A percentile compares a stretch with the other conserved stretches of the same genome.
These are phyloP conservation scores for Nibea albiflora DNA, from an alignment of 2,113 vertebrate species.

Conservation along the genomic window DNA sequence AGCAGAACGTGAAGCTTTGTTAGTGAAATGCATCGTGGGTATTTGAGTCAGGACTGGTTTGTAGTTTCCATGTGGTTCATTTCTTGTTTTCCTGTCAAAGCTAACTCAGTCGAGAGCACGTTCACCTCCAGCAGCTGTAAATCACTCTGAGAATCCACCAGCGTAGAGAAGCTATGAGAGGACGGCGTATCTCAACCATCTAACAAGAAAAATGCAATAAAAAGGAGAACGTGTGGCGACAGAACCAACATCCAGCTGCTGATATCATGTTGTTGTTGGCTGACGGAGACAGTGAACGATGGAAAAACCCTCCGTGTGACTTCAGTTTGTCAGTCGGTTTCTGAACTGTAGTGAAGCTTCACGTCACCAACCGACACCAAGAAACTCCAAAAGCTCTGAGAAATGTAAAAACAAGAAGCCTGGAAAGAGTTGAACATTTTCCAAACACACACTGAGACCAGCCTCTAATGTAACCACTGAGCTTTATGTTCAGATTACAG, in stretches of 20 bases:
- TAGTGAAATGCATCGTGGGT: background rate
- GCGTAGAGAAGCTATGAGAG: background rate
- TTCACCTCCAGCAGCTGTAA: constrained; percentile 33
- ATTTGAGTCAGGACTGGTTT: too few species aligned
- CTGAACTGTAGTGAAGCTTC: background rate
- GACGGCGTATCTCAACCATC: constrained; percentile 13
- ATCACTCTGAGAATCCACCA: constrained; percentile 29
- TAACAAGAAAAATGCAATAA: constrained; percentile 21
- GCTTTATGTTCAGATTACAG: too few species aligned
- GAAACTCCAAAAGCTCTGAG: background rate
- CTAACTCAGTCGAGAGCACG: background rate
- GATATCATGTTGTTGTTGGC: constrained; percentile 34
- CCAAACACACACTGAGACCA: too few species aligned
- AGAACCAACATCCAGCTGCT: constrained; percentile 28
- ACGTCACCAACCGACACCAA: background rate
- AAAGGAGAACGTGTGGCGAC: constrained; percentile 21
- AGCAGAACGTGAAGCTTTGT: background rate
- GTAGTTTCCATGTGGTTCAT: too few species aligned
- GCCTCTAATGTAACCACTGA: too few species aligned
- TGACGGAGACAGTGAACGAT: background rate
- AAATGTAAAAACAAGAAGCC: background rate
- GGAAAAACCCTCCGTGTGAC: background rate
- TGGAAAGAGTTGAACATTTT: too few species aligned
- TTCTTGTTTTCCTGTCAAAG: too few species aligned
- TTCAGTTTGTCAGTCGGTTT: background rate